Percentiles rank a stretch among this genome's conserved stretches.
Conservation (phyloP, 2,113 vertebrate species). For the Colaptes auratus region DNA sequence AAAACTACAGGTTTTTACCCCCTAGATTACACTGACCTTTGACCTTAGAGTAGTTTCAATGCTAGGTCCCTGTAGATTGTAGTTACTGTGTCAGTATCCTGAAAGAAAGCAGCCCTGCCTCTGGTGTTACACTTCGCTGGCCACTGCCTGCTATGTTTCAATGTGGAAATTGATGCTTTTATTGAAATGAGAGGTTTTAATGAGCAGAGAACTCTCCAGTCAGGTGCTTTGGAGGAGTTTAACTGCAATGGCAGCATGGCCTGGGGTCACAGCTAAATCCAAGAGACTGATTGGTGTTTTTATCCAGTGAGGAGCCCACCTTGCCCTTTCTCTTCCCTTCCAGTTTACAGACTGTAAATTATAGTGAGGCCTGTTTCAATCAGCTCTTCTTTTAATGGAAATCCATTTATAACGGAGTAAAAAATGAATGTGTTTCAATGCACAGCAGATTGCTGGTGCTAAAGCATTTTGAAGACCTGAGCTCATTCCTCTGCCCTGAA, state of each 20-base stretch:
- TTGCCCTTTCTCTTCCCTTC: neutral
- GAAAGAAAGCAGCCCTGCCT: neutral
- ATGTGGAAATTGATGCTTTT: neutral
- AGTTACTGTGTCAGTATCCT: neutral
- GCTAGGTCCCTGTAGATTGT: neutral
- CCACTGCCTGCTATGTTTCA: neutral
- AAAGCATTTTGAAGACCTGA: neutral
- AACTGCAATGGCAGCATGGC: neutral
- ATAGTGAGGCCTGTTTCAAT: neutral
- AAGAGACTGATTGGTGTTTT: neutral
- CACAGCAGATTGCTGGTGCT: neutral
- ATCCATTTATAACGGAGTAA: neutral
- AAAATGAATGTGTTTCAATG: neutral
- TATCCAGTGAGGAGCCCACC: neutral
- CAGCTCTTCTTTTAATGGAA: neutral
- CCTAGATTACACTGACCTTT: neutral
- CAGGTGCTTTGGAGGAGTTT: neutral
- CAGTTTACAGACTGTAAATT: neutral
- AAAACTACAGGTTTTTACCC: accelerated
- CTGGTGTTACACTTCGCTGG: neutral
- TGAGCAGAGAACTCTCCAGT: neutral
- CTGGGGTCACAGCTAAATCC: neutral
- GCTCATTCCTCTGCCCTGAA: neutral
- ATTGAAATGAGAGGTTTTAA: neutral
- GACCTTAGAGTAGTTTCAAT: neutral